Evolutionary conservation across 2,888 invertebrate genomes (phyloP), one percentile per base, ranked within the genome.

Genomic region (Azorinus chamasolen): DNA sequence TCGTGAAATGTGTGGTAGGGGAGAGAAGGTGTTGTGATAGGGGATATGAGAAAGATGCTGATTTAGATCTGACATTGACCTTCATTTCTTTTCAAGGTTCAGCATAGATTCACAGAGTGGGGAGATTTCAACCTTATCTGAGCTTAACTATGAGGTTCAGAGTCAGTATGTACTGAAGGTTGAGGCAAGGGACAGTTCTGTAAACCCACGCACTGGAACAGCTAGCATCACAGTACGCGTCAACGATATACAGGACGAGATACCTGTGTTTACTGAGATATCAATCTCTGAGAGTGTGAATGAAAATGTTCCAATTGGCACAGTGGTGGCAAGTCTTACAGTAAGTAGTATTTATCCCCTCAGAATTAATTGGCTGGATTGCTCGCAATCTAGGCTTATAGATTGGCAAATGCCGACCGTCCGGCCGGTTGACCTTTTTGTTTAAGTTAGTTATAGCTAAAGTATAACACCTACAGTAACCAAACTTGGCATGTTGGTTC

Each of bases 241-340:
- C 4, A 79, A 81, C 1, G 90, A 91, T 55, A 58, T 87, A n/a
- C 86, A 90, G 71, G 91, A 91, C 75, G 85, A 88, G 59, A 78
- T 61, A n/a, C 91, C 91, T 22, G 24, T 55, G 18, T 87, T 87
- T 72, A 77, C 81, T 1, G 83, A 89, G 18, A 75, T 77, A 0
- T 64, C 70, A 3, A 88, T 89, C 51, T 53, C 63, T 1, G 84
- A 79, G 0, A 73, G 64, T 24, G 83, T 91, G 10, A 72, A 62
- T 22, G 88, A 89, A 68, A 83, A 83, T 68, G 61, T 65, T n/a
- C 20, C 25, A n/a, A 64, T 77, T 24, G 69, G 61, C 32, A 69
- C 73, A 24, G 27, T 68, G 27, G 79, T 86, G 14, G 55, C 79
- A 16, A 64, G 71, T 24, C 77, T 87, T 1, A 82, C 69, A 37